Evolutionary conservation across 2,113 vertebrate species (phyloP), one percentile per base, ranked within the genome.

Genomic region (Pseudorectes ferrugineus): DNA sequence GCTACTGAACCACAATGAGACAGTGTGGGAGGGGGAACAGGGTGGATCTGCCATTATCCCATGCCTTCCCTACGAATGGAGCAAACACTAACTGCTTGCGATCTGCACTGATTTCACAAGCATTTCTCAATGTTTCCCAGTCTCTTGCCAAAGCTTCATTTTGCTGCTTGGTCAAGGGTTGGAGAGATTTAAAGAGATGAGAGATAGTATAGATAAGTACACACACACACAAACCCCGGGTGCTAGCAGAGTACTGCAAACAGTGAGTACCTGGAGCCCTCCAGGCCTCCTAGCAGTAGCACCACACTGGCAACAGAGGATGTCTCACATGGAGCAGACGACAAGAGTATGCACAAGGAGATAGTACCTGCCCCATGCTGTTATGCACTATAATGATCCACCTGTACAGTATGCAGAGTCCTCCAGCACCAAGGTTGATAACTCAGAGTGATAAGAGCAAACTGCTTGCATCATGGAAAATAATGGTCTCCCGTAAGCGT

Each of bases 381-480:
- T 52, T 90, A 66, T 54, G 35, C 72, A 58, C 88, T 74, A 20
- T 72, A 96, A 96, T 93, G 95, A 96, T 92, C 93, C 89, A 95
- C 95, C 95, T 95, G 84, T 88, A 86, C 63, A 29, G 62, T 18
- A 94, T 94, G 83, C 94, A 89, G 88, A 96, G 93, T 85, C 81
- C 95, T 95, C 67, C 72, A 96, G 84, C 87, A 91, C 58, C 57
- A 46, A 88, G 79, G 75, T 93, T 96, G 96, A 98, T 97, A 97
- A 96, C 96, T 97, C 94, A 16, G 19, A 97, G 96, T 93, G 96
- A 98, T 98, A 97, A 98, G 92, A 88, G 48, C 93, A 97, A 98
- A 97, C 80, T 97, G 97, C 97, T 97, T 98, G 95, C 98, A 98
- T 98, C 98, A 98, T 97, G 98, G 98, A 98, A 98, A 98, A 91